These are phyloP conservation scores for Pogonophryne albipinna DNA, from an alignment of 2,797 vertebrate species.

Conservation along the genomic window DNA sequence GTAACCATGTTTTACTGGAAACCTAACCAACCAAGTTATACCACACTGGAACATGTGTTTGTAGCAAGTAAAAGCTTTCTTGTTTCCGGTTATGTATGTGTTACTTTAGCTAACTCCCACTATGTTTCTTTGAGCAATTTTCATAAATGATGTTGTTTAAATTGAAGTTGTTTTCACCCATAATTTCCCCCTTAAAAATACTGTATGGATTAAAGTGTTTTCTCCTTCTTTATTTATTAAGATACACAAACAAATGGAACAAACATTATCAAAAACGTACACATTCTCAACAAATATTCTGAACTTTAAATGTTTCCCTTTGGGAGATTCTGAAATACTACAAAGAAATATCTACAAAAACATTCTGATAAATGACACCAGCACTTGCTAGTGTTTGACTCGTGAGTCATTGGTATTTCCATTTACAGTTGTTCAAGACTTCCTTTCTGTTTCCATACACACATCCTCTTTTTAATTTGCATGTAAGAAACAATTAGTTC, in stretches of 20 bases:
- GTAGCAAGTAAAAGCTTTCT: neutral
- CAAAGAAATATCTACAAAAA: neutral
- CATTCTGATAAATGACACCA: neutral
- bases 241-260: neutral
- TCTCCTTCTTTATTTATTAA: neutral
- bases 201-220: neutral
- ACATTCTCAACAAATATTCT: neutral
- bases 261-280: neutral
- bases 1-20: neutral
- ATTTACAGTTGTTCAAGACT: slow-evolving; percentile 15
- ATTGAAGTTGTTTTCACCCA: neutral
- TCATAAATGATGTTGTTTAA: slow-evolving; percentile 29
- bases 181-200: neutral
- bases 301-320: neutral
- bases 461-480: slow-evolving; percentile 52
- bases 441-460: slow-evolving; percentile 35
- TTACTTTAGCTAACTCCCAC: neutral
- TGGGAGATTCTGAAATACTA: neutral
- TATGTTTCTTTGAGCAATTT: slow-evolving; percentile 11
- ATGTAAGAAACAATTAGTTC: neutral
- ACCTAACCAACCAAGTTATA: neutral
- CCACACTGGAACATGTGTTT: slow-evolving; percentile 10
- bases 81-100: slow-evolving; percentile 36
- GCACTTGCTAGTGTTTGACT: neutral
- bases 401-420: slow-evolving; percentile 42